Evolutionary conservation across 2,888 invertebrate species (phyloP).

Genomic region (Fabriciana adippe): DNA sequence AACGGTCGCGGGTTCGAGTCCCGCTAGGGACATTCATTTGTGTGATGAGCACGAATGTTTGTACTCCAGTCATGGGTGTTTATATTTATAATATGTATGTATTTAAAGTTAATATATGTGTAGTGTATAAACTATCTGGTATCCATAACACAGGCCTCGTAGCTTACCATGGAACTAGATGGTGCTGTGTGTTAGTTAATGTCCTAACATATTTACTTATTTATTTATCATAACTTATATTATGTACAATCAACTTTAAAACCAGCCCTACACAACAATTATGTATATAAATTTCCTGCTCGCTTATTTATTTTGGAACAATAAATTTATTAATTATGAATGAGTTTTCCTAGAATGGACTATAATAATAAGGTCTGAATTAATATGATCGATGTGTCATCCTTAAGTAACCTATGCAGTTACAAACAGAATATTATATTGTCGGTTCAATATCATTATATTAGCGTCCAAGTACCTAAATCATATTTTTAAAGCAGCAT

Average conservation of each 20-base stretch:
- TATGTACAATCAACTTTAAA: conserved; percentile 29
- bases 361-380: conserved; percentile 45
- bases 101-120: too few relatives aligned
- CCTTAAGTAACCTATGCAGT: conserved; percentile 2
- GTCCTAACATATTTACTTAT: too few relatives aligned
- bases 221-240: not conserved
- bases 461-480: not conserved
- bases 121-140: too few relatives aligned
- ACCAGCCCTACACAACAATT: conserved; percentile 33
- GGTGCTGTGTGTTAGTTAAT: too few relatives aligned
- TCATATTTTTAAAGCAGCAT: too few relatives aligned
- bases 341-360: conserved; percentile 61
- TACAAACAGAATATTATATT: not conserved
- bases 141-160: too few relatives aligned
- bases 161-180: too few relatives aligned
- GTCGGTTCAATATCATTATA: not conserved
- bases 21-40: too few relatives aligned
- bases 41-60: too few relatives aligned
- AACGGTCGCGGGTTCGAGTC: too few relatives aligned
- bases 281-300: conserved; percentile 49
- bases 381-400: conserved; percentile 33
- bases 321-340: conserved; percentile 70
- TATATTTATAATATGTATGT: too few relatives aligned
- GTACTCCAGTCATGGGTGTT: too few relatives aligned
- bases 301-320: conserved; percentile 52